Evolutionary conservation across 2,888 invertebrate genomes (phyloP).

Genomic region (Papilio elwesi): DNA sequence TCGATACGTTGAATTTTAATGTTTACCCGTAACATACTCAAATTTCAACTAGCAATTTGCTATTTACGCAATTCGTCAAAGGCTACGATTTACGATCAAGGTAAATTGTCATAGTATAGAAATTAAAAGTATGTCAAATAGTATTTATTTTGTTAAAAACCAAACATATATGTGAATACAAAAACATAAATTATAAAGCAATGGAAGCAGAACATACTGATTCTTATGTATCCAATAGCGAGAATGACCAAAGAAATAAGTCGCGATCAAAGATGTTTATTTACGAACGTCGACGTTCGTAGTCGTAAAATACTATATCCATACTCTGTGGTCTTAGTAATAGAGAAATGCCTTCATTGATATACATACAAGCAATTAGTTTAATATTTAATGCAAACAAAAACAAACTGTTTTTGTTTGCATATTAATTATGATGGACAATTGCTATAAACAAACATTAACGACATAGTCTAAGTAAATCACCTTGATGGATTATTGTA

Average conservation of each 20-base stretch:
- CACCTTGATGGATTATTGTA: too few species aligned
- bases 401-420: too few species aligned
- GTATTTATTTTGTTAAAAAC: background rate
- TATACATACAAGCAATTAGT: too few species aligned
- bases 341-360: background rate
- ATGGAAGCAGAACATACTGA: background rate
- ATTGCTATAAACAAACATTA: too few species aligned
- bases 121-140: background rate
- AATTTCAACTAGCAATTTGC: slow-evolving; percentile 5
- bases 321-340: background rate
- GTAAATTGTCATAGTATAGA: slow-evolving; percentile 18
- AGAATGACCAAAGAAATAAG: background rate
- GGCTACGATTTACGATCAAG: slow-evolving; percentile 19
- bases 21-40: slow-evolving; percentile 9
- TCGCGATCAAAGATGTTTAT: background rate
- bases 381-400: too few species aligned
- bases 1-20: slow-evolving; percentile 15
- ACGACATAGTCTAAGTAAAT: too few species aligned
- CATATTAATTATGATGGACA: too few species aligned
- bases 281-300: background rate
- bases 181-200: background rate
- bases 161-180: background rate
- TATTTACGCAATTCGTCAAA: slow-evolving; percentile 18
- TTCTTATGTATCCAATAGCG: background rate
- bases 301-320: background rate